Evolutionary conservation across 2,113 vertebrate species (phyloP), one percentile per base, ranked within the genome.

Genomic region (Triplophysa rosa): DNA sequence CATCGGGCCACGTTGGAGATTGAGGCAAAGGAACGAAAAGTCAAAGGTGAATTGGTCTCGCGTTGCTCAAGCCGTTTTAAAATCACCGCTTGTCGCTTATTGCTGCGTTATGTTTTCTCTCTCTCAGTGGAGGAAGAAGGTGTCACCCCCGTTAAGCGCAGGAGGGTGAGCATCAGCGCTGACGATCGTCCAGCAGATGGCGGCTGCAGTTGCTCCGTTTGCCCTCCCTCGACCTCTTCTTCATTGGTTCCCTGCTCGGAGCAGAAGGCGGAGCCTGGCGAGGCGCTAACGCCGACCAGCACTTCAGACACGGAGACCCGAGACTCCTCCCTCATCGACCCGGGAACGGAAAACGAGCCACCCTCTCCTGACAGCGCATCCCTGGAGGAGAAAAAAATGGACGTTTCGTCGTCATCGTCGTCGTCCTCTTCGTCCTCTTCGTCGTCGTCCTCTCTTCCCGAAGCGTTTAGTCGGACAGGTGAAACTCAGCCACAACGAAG

Each of bases 271-370:
- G 97, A 96, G 52, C 89, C 91, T 24, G 94, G 91, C 85, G 96
- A 98, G 87, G 95, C 92, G 0, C 88, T 97, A 87, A 98, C 97
- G n/a, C 97, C 97, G 3, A 92, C 94, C 21, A 98, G 97, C 93
- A 95, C 95, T 75, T 98, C 98, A 0, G 97, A 99, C 90, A 99
- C 96, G 0, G 98, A 99, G 90, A 99, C 97, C 0, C 94, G 97
- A 64, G 98, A 99, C 95, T 99, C 98, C 1, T 98, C 96, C 0
- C 94, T 99, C 80, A 99, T 99, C n/a, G 97, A 99, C 79, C 98
- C 97, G 0, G 98, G 97, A 75, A 98, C 97, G 0, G 98, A 99
- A 85, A 96, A 99, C 87, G 98, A 99, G 77, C 95, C 94, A 69
- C 96, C 97, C 77, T 95, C 96, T 16, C 97, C 97, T 0, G 95